A percentile compares a stretch with the other conserved stretches of the same genome.
phyloP scores from a whole-genome alignment of 2,888 invertebrate species.

The Exephanes ischioxanthus region DNA sequence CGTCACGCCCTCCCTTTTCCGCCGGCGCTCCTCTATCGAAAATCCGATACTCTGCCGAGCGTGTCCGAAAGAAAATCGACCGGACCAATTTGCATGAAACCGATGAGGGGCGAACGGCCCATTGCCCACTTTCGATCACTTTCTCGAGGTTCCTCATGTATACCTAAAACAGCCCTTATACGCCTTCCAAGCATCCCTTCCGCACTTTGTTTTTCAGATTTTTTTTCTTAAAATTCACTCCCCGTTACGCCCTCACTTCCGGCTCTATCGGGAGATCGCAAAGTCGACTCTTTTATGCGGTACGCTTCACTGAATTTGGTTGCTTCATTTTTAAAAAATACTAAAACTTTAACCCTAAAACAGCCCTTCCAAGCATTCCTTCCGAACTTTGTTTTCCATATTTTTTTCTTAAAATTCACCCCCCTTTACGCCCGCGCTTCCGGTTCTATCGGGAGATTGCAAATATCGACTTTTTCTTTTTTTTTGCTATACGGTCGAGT shows the following conservation, averaged over 20 bases:
- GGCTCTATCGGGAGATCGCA: conserved; percentile 14
- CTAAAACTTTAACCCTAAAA: too few relatives aligned
- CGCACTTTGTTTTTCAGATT: conserved; percentile 59
- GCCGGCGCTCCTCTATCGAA: conserved; percentile 37
- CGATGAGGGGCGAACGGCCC: conserved; percentile 52
- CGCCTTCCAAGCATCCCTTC: conserved; percentile 58
- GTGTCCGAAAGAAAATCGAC: conserved; percentile 25
- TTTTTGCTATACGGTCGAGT: too few relatives aligned
- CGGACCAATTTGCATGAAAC: conserved; percentile 71
- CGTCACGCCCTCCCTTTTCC: conserved; percentile 62
- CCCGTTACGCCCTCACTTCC: conserved; percentile 58
- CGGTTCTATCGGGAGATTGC: too few relatives aligned
- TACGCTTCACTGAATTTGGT: background rate
- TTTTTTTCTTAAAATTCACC: too few relatives aligned
- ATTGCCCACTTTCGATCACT: conserved; percentile 43
- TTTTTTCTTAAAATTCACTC: conserved; percentile 48
- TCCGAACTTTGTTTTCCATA: too few relatives aligned
- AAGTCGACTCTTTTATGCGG: background rate
- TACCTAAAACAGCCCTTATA: conserved; percentile 25
- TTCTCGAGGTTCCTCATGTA: conserved; percentile 13
- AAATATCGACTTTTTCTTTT: too few relatives aligned
- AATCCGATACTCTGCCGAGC: conserved; percentile 49
- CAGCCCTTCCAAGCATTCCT: too few relatives aligned
- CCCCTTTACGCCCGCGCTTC: too few relatives aligned
- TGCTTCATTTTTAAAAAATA: background rate